A percentile compares a stretch with the other conserved stretches of the same genome.
Conservation (phyloP, 2,113 vertebrate species). For the Rhabdomys dilectus region DNA sequence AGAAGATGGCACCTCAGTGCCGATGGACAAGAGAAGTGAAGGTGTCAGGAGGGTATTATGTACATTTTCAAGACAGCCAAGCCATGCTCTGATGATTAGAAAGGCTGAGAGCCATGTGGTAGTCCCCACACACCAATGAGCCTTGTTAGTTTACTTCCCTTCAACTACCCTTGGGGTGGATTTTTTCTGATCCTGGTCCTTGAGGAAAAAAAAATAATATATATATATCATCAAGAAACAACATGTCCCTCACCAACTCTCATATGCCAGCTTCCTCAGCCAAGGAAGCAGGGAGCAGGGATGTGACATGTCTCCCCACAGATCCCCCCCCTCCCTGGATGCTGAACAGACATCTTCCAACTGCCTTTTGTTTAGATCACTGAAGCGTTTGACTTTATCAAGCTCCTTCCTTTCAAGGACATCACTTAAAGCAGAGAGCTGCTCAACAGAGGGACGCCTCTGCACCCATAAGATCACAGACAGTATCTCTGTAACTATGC, state of each 20-base stretch:
- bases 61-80: slow-evolving; percentile 94
- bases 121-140: slow-evolving; percentile 91
- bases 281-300: not conserved
- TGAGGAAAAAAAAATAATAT: slow-evolving; percentile 74
- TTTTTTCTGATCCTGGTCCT: slow-evolving; percentile 93
- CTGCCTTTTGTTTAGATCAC: slow-evolving; percentile 75
- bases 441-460: not conserved
- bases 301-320: slow-evolving; percentile 89
- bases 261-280: not conserved
- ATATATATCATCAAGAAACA: slow-evolving; percentile 60
- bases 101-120: slow-evolving; percentile 91
- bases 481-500: too few relatives aligned
- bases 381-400: slow-evolving; percentile 80
- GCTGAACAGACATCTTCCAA: slow-evolving; percentile 73
- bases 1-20: slow-evolving; percentile 86
- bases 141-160: slow-evolving; percentile 95
- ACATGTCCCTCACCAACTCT: slow-evolving; percentile 40
- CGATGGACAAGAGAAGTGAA: slow-evolving; percentile 95
- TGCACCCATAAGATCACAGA: not conserved
- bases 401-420: slow-evolving; percentile 70
- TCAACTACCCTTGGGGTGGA: slow-evolving; percentile 93
- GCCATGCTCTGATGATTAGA: slow-evolving; percentile 95
- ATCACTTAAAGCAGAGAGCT: slow-evolving; percentile 47
- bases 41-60: slow-evolving; percentile 95
- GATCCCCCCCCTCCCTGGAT: slow-evolving; percentile 82